Conservation (phyloP, 2,113 vertebrate genomes). For the Limnothrissa miodon region DNA sequence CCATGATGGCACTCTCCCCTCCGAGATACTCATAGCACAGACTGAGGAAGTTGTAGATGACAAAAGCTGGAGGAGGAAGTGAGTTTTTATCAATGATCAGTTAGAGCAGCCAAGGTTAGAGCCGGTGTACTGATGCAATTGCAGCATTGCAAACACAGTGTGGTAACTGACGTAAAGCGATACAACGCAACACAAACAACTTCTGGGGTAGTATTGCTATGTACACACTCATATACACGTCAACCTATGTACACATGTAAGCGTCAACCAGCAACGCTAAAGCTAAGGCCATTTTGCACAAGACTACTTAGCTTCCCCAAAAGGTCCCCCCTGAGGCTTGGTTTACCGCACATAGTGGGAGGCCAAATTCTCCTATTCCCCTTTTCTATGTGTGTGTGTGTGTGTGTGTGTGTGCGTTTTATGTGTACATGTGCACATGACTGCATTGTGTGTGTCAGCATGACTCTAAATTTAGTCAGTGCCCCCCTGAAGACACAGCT, state of each 20-base stretch:
- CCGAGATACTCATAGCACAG: conserved; percentile 95
- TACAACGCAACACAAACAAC: neutral
- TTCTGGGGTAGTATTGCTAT: neutral
- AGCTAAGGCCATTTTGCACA: neutral
- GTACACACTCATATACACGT: neutral
- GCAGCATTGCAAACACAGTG: neutral
- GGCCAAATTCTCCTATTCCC: neutral
- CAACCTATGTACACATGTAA: neutral
- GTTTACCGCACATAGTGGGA: neutral
- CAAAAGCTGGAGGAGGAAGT: conserved; percentile 78
- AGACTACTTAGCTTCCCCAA: neutral
- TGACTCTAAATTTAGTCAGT: conserved; percentile 40
- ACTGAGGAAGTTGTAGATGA: conserved; percentile 96
- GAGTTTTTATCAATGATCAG: neutral
- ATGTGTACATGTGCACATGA: conserved; percentile 26
- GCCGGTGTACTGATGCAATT: neutral
- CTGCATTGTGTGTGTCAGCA: neutral
- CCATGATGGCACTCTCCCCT: conserved; percentile 95
- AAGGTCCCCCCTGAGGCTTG: neutral
- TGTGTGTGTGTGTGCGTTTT: neutral
- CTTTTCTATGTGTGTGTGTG: neutral
- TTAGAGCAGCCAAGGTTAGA: neutral
- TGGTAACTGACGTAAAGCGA: neutral
- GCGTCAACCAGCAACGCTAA: neutral
- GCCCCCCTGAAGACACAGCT: conserved; percentile 36